A percentile compares a stretch with the other conserved stretches of the same genome.
phyloP scores from a whole-genome alignment of 1,140 invertebrate species.

The Harpegnathos saltator region DNA sequence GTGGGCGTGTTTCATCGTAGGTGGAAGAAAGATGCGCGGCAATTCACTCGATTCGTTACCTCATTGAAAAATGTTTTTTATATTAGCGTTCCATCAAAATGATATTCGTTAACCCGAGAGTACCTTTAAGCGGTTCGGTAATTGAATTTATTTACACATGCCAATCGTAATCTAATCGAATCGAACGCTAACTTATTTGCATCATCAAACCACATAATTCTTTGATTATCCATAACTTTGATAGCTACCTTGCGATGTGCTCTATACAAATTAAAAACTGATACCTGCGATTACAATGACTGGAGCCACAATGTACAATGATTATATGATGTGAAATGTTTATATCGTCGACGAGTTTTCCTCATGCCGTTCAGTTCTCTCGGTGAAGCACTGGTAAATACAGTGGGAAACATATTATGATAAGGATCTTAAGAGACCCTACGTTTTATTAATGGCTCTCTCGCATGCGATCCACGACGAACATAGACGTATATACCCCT shows the following conservation, averaged over 20 bases:
- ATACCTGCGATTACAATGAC: not conserved
- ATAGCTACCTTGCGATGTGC: not conserved
- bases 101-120: conserved; percentile 59
- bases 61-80: conserved; percentile 59
- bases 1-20: conserved; percentile 62
- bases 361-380: not conserved
- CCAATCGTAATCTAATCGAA: not conserved
- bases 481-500: not conserved
- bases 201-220: not conserved
- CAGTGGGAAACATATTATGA: conserved; percentile 25
- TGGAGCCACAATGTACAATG: not conserved
- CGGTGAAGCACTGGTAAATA: conserved; percentile 8
- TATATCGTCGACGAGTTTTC: not conserved
- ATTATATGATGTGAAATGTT: not conserved
- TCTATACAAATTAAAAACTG: not conserved
- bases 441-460: conserved; percentile 39
- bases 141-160: conserved; percentile 60
- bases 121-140: conserved; percentile 2
- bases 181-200: not conserved
- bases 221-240: too few species aligned
- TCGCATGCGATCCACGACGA: conserved; percentile 18
- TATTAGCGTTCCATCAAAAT: conserved; percentile 5
- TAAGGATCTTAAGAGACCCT: conserved; percentile 48
- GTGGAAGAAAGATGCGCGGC: conserved; percentile 47
- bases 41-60: conserved; percentile 60